A percentile compares a stretch with the other conserved stretches of the same genome.
These are phyloP conservation scores for Drosophila chauvacae DNA, from an alignment of 1,140 invertebrate species.

Conservation along the genomic window DNA sequence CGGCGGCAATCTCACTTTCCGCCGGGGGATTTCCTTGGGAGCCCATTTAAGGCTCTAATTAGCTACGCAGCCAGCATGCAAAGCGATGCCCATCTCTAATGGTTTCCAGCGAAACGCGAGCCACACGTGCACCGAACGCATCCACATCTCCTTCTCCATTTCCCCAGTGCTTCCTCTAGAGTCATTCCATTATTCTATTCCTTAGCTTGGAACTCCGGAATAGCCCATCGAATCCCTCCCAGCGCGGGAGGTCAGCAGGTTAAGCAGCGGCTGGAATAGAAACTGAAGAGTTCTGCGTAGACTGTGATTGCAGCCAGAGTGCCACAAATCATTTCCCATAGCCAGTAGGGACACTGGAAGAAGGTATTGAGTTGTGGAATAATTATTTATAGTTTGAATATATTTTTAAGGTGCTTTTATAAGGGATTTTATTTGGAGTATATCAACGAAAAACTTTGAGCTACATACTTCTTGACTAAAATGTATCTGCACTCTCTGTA, in stretches of 20 bases:
- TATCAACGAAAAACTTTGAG: too few species aligned
- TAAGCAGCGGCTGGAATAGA: conserved; percentile 57
- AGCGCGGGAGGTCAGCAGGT: conserved; percentile 66
- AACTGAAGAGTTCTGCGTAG: conserved; percentile 66
- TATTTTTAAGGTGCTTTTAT: neutral
- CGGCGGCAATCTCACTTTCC: conserved; percentile 73
- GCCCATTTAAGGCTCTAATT: conserved; percentile 77
- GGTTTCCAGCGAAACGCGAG: conserved; percentile 29
- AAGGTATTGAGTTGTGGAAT: too few species aligned
- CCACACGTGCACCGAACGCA: conserved; percentile 19
- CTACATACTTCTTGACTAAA: neutral
- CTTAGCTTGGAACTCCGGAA: neutral
- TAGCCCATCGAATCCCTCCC: conserved; percentile 50
- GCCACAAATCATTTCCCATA: conserved; percentile 74
- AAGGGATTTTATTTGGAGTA: neutral
- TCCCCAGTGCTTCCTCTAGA: neutral
- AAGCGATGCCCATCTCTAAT: conserved; percentile 44
- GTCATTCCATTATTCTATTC: conserved; percentile 19
- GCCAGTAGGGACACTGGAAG: neutral
- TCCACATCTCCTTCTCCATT: neutral
- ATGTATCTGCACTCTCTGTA: neutral
- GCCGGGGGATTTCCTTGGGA: conserved; percentile 51
- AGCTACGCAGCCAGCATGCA: conserved; percentile 77
- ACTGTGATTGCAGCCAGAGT: conserved; percentile 66
- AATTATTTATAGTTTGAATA: neutral